Evolutionary conservation across 2,113 vertebrate species (phyloP), one percentile per base, ranked within the genome.

Genomic region (Cyprinodon brontotheroides): DNA sequence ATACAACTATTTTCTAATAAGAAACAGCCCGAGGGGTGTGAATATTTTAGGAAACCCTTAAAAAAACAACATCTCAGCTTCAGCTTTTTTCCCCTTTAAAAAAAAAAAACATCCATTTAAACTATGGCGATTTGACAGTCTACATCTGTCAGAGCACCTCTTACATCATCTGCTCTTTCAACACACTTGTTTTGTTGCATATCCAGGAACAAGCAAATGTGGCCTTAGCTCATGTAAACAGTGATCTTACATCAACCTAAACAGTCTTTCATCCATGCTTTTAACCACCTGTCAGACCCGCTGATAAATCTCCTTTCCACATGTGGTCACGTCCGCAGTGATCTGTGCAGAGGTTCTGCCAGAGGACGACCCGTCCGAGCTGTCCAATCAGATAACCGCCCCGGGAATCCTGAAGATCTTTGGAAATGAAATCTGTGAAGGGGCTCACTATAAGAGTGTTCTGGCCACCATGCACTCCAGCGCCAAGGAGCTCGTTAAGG

Each of bases 391-490:
- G 76, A 86, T 95, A 22, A 94, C 94, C 0, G 94, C 94, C 4
- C 95, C 95, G 0, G 95, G 95, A 14, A 94, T 95, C 76, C 87
- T 95, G 67, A 95, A 95, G 91, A 93, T 95, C 69, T 95, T 95
- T 68, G 95, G 95, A 45, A 92, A 85, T 59, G 94, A 95, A 72
- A 94, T 95, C 77, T 94, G 94, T 3, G 83, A 92, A 72, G 95
- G 94, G 11, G 94, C 94, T 43, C 94, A 95, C 86, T 95, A 95
- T 41, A 95, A 95, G 75, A 95, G 94, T 4, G 94, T 95, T 38
- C 81, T 95, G 69, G 95, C 95, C 68, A 94, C 94, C 62, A 94
- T 88, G 1, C 93, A 93, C 67, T 95, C 94, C 61, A 93, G 94
- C 8, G 94, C 94, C 20, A 94, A 89, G 80, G 95, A 95, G 69